phyloP scores from a whole-genome alignment of 2,888 invertebrate genomes.

The Drosophila histrio region DNA sequence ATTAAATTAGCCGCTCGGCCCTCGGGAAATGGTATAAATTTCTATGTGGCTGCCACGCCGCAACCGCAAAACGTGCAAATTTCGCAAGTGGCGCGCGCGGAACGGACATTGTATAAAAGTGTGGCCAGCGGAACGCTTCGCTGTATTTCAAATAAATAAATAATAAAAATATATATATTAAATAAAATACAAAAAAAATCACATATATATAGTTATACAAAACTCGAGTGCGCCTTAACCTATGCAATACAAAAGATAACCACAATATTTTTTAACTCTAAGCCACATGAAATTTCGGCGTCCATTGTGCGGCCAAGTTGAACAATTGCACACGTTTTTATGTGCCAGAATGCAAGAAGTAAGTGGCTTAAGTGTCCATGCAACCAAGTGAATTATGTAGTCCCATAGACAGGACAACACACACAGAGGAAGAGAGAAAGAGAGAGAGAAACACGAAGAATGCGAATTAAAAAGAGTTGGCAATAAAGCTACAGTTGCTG shows the following conservation, averaged over 20 bases:
- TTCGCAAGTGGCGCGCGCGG: slow-evolving; percentile 43
- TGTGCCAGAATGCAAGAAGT: slow-evolving; percentile 72
- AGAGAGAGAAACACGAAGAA: background rate
- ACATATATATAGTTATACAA: background rate
- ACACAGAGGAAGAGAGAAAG: background rate
- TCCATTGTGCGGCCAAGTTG: slow-evolving; percentile 67
- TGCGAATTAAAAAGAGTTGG: slow-evolving; percentile 33
- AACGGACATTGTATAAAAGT: slow-evolving; percentile 38
- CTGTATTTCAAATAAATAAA: slow-evolving; percentile 8
- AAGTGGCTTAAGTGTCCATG: slow-evolving; percentile 65
- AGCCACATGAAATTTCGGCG: slow-evolving; percentile 68
- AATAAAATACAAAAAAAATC: slow-evolving; percentile 2
- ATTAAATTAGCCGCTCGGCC: slow-evolving; percentile 76
- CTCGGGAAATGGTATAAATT: slow-evolving; percentile 75
- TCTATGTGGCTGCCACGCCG: slow-evolving; percentile 43
- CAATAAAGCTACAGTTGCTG: slow-evolving; percentile 19
- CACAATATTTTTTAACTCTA: slow-evolving; percentile 55
- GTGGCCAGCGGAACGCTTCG: slow-evolving; percentile 18
- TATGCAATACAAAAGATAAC: slow-evolving; percentile 52
- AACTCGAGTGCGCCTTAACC: slow-evolving; percentile 24
- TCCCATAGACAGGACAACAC: background rate
- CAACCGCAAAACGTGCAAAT: slow-evolving; percentile 45
- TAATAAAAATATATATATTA: background rate
- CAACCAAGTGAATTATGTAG: slow-evolving; percentile 63
- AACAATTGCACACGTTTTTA: slow-evolving; percentile 72